Percentiles rank a stretch among this genome's conserved stretches.
Conservation (phyloP, 1,140 invertebrate genomes). For the Cydia pomonella region DNA sequence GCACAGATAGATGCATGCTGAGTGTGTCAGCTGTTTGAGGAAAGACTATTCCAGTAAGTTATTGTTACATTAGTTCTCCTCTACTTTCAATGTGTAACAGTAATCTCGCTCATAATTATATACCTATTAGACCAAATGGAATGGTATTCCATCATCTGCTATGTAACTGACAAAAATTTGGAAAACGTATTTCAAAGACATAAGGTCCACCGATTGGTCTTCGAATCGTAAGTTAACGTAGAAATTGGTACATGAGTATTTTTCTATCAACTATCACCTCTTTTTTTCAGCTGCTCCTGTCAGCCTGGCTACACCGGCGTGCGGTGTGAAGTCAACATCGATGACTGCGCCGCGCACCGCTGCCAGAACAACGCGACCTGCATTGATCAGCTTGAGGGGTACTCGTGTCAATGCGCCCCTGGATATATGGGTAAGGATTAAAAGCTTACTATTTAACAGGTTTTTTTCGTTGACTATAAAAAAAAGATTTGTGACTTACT, state of each 20-base stretch:
- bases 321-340: constrained; percentile 94
- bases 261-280: neutral
- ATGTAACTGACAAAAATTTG: too few relatives aligned
- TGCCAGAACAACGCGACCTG: constrained; percentile 96
- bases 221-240: too few relatives aligned
- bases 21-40: constrained; percentile 93
- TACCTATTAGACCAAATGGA: too few relatives aligned
- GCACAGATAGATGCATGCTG: constrained; percentile 98
- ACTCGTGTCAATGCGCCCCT: constrained; percentile 90
- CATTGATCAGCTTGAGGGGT: constrained; percentile 91
- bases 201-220: too few relatives aligned
- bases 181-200: too few relatives aligned
- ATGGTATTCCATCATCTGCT: too few relatives aligned
- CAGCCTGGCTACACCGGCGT: constrained; percentile 92
- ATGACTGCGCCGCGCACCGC: constrained; percentile 91
- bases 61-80: too few relatives aligned
- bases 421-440: constrained; percentile 88
- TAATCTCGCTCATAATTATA: too few relatives aligned
- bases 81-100: too few relatives aligned
- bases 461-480: too few relatives aligned
- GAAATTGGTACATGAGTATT: neutral
- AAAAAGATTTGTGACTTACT: too few relatives aligned
- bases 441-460: too few relatives aligned
- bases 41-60: constrained; percentile 92
- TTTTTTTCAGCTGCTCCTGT: constrained; percentile 89